These are phyloP conservation scores for Phocoena phocoena DNA, from an alignment of 2,113 vertebrate genomes.

Conservation along the genomic window DNA sequence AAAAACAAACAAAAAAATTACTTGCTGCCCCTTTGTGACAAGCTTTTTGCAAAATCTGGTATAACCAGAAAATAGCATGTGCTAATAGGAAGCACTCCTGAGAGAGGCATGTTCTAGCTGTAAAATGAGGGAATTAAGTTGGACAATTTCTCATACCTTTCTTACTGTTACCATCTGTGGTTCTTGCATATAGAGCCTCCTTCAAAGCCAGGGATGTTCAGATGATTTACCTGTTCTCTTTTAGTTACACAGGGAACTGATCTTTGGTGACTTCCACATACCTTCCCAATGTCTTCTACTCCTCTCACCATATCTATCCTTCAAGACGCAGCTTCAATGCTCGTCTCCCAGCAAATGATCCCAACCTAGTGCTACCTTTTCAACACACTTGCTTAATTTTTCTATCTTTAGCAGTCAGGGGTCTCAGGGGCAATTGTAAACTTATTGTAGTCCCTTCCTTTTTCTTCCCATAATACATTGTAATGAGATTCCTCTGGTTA, in stretches of 20 bases:
- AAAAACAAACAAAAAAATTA: no score
- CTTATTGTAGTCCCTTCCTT: neutral
- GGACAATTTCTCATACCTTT: neutral
- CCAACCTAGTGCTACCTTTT: neutral
- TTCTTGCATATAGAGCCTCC: neutral
- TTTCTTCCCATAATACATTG: neutral
- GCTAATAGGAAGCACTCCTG: neutral
- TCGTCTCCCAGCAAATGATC: neutral
- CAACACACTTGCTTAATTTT: neutral
- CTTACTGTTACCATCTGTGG: neutral
- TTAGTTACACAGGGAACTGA: neutral
- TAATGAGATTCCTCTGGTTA: constrained; percentile 1
- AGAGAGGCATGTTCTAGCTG: neutral
- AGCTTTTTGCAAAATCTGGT: neutral
- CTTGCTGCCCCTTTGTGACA: neutral
- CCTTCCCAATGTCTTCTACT: neutral
- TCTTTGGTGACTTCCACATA: neutral
- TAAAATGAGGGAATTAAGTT: neutral
- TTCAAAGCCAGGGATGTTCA: neutral
- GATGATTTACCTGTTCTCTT: neutral
- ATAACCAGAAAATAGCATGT: neutral
- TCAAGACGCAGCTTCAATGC: neutral
- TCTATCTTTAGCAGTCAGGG: neutral
- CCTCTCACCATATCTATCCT: neutral
- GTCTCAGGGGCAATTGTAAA: constrained; percentile 4